phyloP scores from a whole-genome alignment of 1,140 invertebrate species.

The Pomacea maculata region DNA sequence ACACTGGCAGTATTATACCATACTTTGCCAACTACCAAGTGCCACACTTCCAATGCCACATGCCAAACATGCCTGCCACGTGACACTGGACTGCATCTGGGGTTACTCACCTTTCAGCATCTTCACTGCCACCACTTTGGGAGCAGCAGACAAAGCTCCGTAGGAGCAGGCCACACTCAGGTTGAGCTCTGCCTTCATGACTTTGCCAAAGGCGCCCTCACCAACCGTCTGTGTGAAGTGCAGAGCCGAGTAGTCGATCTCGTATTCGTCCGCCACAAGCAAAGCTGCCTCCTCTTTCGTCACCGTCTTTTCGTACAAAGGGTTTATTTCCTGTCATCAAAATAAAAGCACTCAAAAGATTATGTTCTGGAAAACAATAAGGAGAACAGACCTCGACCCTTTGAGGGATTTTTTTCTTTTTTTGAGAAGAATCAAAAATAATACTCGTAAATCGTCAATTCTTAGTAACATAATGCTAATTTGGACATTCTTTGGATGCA shows the following conservation, averaged over 20 bases:
- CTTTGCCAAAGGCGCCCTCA: constrained; percentile 90
- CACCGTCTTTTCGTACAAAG: constrained; percentile 37
- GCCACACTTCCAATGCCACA: too few relatives aligned
- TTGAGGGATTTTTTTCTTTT: neutral
- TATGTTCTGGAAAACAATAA: neutral
- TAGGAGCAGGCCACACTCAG: neutral
- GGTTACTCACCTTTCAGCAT: constrained; percentile 87
- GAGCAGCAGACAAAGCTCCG: constrained; percentile 16
- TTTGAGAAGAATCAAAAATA: neutral
- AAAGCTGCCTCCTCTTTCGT: constrained; percentile 15
- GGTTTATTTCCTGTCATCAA: constrained; percentile 45
- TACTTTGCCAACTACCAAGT: too few relatives aligned
- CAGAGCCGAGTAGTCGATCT: constrained; percentile 45
- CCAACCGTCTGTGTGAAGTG: constrained; percentile 71
- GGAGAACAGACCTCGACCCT: neutral
- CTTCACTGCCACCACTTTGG: constrained; percentile 92
- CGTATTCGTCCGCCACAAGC: constrained; percentile 43
- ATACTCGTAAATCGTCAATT: neutral
- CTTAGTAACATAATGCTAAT: too few relatives aligned
- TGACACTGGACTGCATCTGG: too few relatives aligned
- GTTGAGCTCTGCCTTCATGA: constrained; percentile 78
- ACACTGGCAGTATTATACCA: too few relatives aligned
- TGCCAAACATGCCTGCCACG: too few relatives aligned
- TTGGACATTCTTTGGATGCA: too few relatives aligned
- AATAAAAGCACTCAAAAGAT: neutral